phyloP scores from a whole-genome alignment of 2,113 vertebrate species.

The Reinhardtius hippoglossoides region DNA sequence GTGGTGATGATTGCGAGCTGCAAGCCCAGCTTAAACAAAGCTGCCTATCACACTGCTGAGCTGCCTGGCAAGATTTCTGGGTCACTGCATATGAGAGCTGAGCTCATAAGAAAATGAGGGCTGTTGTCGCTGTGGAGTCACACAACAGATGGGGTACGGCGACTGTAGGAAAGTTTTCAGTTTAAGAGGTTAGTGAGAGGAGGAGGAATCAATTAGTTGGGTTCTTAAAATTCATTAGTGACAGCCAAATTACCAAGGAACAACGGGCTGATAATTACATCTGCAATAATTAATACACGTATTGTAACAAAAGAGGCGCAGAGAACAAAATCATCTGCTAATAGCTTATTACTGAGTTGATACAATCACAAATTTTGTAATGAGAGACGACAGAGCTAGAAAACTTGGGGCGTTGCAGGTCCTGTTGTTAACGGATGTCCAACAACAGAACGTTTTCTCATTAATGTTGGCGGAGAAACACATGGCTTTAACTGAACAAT shows the following conservation, averaged over 20 bases:
- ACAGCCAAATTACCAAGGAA: slow-evolving; percentile 76
- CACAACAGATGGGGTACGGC: slow-evolving; percentile 32
- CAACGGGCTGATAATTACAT: slow-evolving; percentile 80
- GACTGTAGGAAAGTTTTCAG: slow-evolving; percentile 63
- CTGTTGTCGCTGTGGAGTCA: slow-evolving; percentile 34
- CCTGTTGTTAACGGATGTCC: slow-evolving; percentile 1
- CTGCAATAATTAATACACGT: slow-evolving; percentile 77
- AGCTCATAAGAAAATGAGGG: slow-evolving; percentile 47
- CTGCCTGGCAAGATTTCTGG: slow-evolving; percentile 66
- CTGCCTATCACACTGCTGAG: slow-evolving; percentile 39
- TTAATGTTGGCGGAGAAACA: not conserved
- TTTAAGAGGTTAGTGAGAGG: slow-evolving; percentile 71
- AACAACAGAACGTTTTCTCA: slow-evolving; percentile 1
- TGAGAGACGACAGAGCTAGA: slow-evolving; percentile 44
- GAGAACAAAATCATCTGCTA: slow-evolving; percentile 71
- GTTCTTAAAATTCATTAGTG: slow-evolving; percentile 80
- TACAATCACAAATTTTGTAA: slow-evolving; percentile 71
- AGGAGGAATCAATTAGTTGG: slow-evolving; percentile 75
- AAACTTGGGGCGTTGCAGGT: not conserved
- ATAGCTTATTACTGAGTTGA: slow-evolving; percentile 72
- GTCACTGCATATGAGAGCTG: slow-evolving; percentile 56
- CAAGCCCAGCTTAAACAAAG: slow-evolving; percentile 49
- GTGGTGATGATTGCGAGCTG: slow-evolving; percentile 45
- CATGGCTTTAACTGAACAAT: not conserved
- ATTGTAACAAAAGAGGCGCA: slow-evolving; percentile 67